Base-by-base conservation (phyloP, 1,140 invertebrate species). In the Gryon sp. region DNA sequence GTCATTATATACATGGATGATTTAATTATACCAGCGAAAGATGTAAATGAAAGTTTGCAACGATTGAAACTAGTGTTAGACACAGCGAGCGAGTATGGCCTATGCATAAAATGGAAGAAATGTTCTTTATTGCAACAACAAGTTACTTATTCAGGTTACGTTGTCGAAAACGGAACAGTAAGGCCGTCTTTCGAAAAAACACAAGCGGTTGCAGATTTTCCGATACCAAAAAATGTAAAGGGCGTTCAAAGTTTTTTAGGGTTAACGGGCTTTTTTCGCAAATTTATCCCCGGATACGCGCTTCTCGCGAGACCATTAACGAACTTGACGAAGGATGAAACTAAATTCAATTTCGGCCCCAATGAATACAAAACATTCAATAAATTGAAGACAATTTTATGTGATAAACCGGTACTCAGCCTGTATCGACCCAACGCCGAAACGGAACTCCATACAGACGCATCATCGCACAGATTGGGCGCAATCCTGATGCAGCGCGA, bases 71-170 rank as follows among this genome's bases (percentile, higher is more conserved):
- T 32, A 32, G 74, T 85, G 2, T 62, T 84, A 6, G 8, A 60
- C 38, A 41, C 28, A 12, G 41, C 76, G 12, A 55, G 46, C 6
- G 30, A 78, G 7, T 59, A 73, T 28, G 77, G 74, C n/a, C 48
- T 85, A 40, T 60, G 40, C 46, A 63, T 85, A 11, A 81, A 83
- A 22, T 77, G 59, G 2, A 55, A 50, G 8, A 84, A 85, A 78
- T 84, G 82, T 59, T 36, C 50, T 8, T 82, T 86, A 57, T 43
- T 83, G 20, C 20, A 60, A 46, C 46, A 9, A 16, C 32, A 62
- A 34, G 36, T 85, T 0, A 72, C 80, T 50, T 83, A 69, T 55
- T 65, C 85, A 28, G 83, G 83, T 0, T 75, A 84, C 41, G 62
- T 78, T n/a, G 78, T 88, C 8, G 15, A 34, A 57, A 26, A 62